phyloP scores from a whole-genome alignment of 2,797 vertebrate genomes.

The Coregonus suidteri region DNA sequence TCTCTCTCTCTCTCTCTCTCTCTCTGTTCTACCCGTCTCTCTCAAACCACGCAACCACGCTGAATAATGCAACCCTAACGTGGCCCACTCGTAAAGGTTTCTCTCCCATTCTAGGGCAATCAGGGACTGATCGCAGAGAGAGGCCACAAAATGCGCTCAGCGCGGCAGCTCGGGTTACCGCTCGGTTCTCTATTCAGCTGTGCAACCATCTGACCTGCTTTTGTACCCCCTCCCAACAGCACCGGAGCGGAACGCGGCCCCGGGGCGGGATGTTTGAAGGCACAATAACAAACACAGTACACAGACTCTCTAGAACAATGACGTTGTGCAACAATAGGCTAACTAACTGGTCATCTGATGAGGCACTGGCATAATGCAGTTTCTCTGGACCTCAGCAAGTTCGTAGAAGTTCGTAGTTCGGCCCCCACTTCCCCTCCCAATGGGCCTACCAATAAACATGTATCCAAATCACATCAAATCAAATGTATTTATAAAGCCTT shows the following conservation, averaged over 20 bases:
- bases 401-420: too few species aligned
- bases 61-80: conserved; percentile 82
- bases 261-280: conserved; percentile 39
- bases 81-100: conserved; percentile 70
- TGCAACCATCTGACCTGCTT: conserved; percentile 62
- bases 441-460: too few species aligned
- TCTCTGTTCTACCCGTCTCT: conserved; percentile 21
- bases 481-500: too few species aligned
- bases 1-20: too few species aligned
- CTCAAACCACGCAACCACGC: conserved; percentile 60
- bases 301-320: conserved; percentile 45
- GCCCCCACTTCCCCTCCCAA: too few species aligned
- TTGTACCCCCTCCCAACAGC: conserved; percentile 34
- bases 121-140: conserved; percentile 62
- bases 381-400: too few species aligned
- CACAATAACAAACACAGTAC: conserved; percentile 43
- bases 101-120: conserved; percentile 76
- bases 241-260: neutral
- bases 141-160: conserved; percentile 61
- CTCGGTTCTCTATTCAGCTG: conserved; percentile 67
- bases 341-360: neutral
- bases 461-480: too few species aligned
- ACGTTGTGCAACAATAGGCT: conserved; percentile 16
- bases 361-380: too few species aligned
- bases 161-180: conserved; percentile 71